Evolutionary conservation across 1,140 invertebrate genomes (phyloP).

Genomic region (Procambarus virginalis): DNA sequence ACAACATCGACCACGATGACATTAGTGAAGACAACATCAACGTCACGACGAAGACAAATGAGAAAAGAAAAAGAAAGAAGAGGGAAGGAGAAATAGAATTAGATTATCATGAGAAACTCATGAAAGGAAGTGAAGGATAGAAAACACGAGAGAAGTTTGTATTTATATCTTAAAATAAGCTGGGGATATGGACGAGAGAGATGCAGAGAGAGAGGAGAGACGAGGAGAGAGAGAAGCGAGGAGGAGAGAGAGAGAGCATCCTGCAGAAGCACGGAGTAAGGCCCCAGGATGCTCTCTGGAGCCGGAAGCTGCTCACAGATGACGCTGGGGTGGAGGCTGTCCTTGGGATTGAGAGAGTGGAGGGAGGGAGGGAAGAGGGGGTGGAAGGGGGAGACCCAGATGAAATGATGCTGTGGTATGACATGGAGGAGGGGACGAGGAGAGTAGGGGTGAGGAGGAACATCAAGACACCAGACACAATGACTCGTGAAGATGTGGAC

Average conservation of each 20-base stretch:
- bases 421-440: neutral
- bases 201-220: neutral
- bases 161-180: too few relatives aligned
- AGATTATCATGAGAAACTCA: neutral
- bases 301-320: too few relatives aligned
- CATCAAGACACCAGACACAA: too few relatives aligned
- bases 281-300: neutral
- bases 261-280: neutral
- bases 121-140: neutral
- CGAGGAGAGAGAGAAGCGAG: too few relatives aligned
- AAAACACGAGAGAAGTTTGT: neutral
- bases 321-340: too few relatives aligned
- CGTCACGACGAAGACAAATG: neutral
- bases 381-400: neutral
- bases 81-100: neutral
- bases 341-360: too few relatives aligned
- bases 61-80: neutral
- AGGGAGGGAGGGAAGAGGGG: too few relatives aligned
- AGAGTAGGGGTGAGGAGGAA: neutral
- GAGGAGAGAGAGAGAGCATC: too few relatives aligned
- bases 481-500: too few relatives aligned
- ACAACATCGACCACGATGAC: too few relatives aligned
- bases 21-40: too few relatives aligned
- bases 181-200: neutral
- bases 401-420: neutral